A percentile compares a stretch with the other conserved stretches of the same genome.
These are phyloP conservation scores for Propsilocerus akamusi DNA, from an alignment of 1,140 invertebrate genomes.

Conservation along the genomic window DNA sequence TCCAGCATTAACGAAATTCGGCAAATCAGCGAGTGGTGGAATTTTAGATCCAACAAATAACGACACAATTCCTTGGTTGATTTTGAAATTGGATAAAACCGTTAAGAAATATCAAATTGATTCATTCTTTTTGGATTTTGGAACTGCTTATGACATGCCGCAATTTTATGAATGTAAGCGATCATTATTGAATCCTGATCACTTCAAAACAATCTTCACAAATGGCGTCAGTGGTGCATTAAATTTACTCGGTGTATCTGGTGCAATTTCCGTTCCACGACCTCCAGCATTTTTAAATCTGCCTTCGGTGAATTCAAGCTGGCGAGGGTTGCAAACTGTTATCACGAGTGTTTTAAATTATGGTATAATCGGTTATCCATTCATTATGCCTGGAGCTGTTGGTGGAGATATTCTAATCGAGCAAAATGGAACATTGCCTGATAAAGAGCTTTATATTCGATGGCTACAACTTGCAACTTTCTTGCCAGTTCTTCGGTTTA, in stretches of 20 bases:
- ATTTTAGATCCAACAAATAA: conserved; percentile 73
- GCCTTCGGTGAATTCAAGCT: conserved; percentile 69
- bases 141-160: conserved; percentile 72
- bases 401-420: conserved; percentile 47
- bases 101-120: conserved; percentile 60
- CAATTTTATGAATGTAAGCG: conserved; percentile 61
- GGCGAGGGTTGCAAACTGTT: conserved; percentile 67
- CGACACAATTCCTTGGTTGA: conserved; percentile 57
- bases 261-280: conserved; percentile 59
- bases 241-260: conserved; percentile 61
- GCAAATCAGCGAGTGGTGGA: conserved; percentile 52
- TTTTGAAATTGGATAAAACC: conserved; percentile 48
- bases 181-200: conserved; percentile 54
- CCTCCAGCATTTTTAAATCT: conserved; percentile 73
- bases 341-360: conserved; percentile 76
- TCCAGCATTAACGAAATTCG: conserved; percentile 57
- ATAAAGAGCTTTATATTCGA: conserved; percentile 75
- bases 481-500: conserved; percentile 80
- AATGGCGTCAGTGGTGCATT: conserved; percentile 40
- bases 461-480: conserved; percentile 92
- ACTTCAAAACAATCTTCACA: conserved; percentile 56
- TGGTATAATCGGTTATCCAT: conserved; percentile 74
- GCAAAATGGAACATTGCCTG: conserved; percentile 32
- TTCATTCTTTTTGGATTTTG: conserved; percentile 79
- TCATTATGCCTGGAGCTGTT: conserved; percentile 81